Evolutionary conservation across 2,113 vertebrate species (phyloP).

Genomic region (Campylomormyrus tamandua): DNA sequence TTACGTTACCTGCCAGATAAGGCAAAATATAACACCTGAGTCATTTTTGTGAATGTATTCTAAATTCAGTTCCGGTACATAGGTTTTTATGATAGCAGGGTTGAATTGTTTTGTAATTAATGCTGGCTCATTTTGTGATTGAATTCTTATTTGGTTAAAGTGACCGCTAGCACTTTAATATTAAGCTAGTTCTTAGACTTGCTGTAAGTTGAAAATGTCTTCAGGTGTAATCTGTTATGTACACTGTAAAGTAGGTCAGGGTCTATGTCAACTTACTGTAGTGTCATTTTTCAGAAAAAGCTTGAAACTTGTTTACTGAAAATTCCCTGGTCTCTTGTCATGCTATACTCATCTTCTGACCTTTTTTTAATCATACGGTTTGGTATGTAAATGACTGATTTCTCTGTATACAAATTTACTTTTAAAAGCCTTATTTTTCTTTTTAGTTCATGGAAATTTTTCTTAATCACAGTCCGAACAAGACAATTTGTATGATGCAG

Average conservation of each 20-base stretch:
- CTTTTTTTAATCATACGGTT: not conserved
- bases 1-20: not conserved
- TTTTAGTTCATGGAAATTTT: not conserved
- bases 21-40: not conserved
- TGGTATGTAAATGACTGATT: not conserved
- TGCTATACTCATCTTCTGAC: not conserved
- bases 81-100: not conserved
- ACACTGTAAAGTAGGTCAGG: not conserved
- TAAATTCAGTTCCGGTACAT: not conserved
- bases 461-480: not conserved
- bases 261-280: not conserved
- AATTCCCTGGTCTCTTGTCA: not conserved
- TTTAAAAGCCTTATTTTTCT: not conserved
- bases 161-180: not conserved
- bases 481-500: not conserved
- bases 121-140: not conserved
- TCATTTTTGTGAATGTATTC: not conserved
- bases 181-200: not conserved
- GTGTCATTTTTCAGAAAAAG: not conserved
- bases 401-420: not conserved
- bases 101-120: not conserved
- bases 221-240: not conserved
- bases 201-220: not conserved
- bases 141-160: not conserved
- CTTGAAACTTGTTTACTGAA: not conserved